Evolutionary conservation across 2,888 invertebrate genomes (phyloP), one percentile per base, ranked within the genome.

Genomic region (Saturnia japonica): DNA sequence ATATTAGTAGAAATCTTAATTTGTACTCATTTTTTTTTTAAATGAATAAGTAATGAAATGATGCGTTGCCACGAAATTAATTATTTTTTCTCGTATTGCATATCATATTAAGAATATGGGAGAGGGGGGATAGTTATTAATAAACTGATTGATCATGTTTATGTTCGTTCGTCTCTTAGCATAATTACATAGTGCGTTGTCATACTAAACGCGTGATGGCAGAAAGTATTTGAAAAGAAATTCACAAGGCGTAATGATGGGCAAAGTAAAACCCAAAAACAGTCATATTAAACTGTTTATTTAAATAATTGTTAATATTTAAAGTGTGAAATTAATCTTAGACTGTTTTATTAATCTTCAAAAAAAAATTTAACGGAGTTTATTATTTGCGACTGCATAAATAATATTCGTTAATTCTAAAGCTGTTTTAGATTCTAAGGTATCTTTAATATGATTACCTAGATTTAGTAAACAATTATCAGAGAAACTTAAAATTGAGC

Each of bases 81-180:
- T 57, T n/a, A 7, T 25, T 25, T 57, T 25, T 57, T 25, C 57
- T 25, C 9, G 57, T 57, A 57, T 12, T 16, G 25, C 57, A 28
- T 60, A 28, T 14, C 28, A 28, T 28, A 60, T 60, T 60, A 34
- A 34, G 14, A 28, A 62, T 28, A 62, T 28, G 12, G 14, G 6
- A 28, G 51, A 4, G 25, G 1, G 12, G 7, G n/a, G n/a, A 11
- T 54, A 54, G 54, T 62, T 34, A 34, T 62, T 34, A 64, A 64
- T 64, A 64, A 40, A 34, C 64, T 64, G 64, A 64, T 64, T 64
- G 64, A 64, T 64, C 64, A 64, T n/a, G n/a, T 64, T n/a, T 64
- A 19, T 64, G 40, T 64, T 64, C 8, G 6, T 64, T 64, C 16
- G 64, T 40, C 64, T 64, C 64, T 64, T 64, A 64, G 22, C 16